Evolutionary conservation across 2,888 invertebrate genomes (phyloP).

Genomic region (Limenitis camilla): DNA sequence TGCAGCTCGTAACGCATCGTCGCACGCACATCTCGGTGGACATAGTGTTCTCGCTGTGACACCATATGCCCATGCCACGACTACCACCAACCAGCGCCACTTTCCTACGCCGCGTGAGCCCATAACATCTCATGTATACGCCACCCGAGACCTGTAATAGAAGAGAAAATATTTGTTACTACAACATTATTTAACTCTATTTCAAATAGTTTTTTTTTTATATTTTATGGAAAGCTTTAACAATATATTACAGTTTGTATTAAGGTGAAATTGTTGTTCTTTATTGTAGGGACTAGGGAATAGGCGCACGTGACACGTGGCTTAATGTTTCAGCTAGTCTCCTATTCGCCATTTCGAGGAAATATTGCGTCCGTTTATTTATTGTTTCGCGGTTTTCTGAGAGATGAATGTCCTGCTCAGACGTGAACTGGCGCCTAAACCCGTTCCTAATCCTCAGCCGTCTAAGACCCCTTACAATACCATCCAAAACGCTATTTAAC

Average conservation of each 20-base stretch:
- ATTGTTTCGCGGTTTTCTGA: constrained; percentile 44
- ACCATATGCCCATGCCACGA: constrained; percentile 72
- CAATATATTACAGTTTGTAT: neutral
- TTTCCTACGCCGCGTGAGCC: constrained; percentile 66
- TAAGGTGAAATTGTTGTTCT: constrained; percentile 5
- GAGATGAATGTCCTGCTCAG: constrained; percentile 51
- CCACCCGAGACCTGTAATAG: constrained; percentile 57
- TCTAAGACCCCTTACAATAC: constrained; percentile 54
- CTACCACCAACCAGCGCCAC: constrained; percentile 71
- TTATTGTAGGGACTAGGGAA: constrained; percentile 7
- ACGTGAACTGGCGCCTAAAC: constrained; percentile 41
- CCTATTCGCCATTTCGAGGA: constrained; percentile 29
- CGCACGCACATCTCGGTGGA: constrained; percentile 86
- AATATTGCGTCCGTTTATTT: constrained; percentile 52
- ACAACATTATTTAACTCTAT: neutral
- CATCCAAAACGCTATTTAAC: constrained; percentile 60
- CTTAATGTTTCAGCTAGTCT: constrained; percentile 31
- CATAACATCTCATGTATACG: constrained; percentile 72
- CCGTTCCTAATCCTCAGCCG: constrained; percentile 52
- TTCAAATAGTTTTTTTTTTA: neutral
- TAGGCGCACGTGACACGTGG: constrained; percentile 32
- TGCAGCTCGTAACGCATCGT: constrained; percentile 83
- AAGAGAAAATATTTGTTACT: constrained; percentile 20
- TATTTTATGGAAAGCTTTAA: neutral
- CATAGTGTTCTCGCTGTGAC: constrained; percentile 78